These are phyloP conservation scores for Cerastis rubricosa DNA, from an alignment of 2,888 invertebrate genomes.

Conservation along the genomic window DNA sequence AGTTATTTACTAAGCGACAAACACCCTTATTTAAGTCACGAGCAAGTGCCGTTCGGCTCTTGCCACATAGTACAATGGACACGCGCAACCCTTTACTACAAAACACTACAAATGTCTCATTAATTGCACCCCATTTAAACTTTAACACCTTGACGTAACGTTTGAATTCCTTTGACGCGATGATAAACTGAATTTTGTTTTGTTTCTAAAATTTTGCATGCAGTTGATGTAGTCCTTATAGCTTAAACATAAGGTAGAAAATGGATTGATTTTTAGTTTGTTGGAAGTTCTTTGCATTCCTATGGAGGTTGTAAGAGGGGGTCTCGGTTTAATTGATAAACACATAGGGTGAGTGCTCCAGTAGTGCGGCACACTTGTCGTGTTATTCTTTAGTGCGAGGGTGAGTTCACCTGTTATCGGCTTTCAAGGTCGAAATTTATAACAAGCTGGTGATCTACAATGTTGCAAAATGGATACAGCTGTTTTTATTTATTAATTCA, in stretches of 20 bases:
- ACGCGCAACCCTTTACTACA: conserved; percentile 71
- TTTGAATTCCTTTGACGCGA: conserved; percentile 76
- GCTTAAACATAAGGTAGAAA: conserved; percentile 55
- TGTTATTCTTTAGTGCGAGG: conserved; percentile 56
- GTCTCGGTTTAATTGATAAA: conserved; percentile 83
- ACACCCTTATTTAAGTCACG: conserved; percentile 45
- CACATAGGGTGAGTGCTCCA: conserved; percentile 75
- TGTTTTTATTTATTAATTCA: conserved; percentile 23
- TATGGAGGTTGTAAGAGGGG: conserved; percentile 72
- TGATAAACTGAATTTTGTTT: conserved; percentile 68
- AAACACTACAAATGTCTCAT: conserved; percentile 73
- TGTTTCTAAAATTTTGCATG: conserved; percentile 48
- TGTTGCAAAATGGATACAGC: conserved; percentile 1
- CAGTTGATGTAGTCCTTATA: conserved; percentile 40
- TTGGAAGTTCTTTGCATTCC: conserved; percentile 68
- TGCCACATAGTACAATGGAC: conserved; percentile 71
- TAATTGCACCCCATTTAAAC: conserved; percentile 75
- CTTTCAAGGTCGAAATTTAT: conserved; percentile 38
- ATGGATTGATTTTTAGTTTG: conserved; percentile 37
- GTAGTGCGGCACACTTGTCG: conserved; percentile 60
- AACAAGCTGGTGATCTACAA: conserved; percentile 4
- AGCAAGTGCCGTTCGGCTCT: conserved; percentile 61
- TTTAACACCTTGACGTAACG: conserved; percentile 76
- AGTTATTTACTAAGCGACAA: conserved; percentile 19
- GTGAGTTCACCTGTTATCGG: conserved; percentile 62